Base-by-base conservation (phyloP, 2,113 vertebrate species). In the Otocyon megalotis region DNA sequence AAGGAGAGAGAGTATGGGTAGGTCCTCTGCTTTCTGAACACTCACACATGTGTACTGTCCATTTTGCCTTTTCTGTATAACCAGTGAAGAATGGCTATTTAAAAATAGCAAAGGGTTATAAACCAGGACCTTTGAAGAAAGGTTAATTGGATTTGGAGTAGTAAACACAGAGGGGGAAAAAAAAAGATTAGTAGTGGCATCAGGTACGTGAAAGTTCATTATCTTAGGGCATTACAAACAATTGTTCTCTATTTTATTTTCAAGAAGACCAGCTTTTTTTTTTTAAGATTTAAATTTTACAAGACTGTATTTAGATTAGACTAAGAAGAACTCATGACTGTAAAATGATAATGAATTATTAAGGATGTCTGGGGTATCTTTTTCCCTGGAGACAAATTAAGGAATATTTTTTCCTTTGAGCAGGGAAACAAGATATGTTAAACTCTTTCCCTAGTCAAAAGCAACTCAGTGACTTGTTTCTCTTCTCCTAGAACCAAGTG, bases 81-180 rank as follows among this genome's bases (percentile, higher is more conserved):
- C 48, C 65, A 72, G 89, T 89, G 62, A 93, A 96, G 92, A 88
- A 35, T 67, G 76, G 67, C 92, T 91, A 72, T 95, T 97, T 58
- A 96, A 95, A 93, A 92, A 97, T 89, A 88, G 87, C 82, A 88
- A 74, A 71, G 86, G 80, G 74, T 94, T 97, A 87, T 96, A 94
- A 96, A 96, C 89, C 48, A 96, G 58, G 87, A 90, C 93, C 92
- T 96, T 95, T 92, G 87, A 87, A 92, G 89, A 96, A 93, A 97
- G 96, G 96, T 97, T 97, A 97, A 98, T 93, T 97, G 92, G 80
- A 92, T 93, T 93, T 94, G 71, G 91, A 92, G 74, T 60, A 74
- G 56, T 90, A 97, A 96, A 43, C 79, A 84, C 53, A 74, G 88
- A 11, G 63, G 60, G 58, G 53, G 53, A 62, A 24, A 43, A 43